phyloP scores from a whole-genome alignment of 2,113 vertebrate genomes.

The Cettia cetti region DNA sequence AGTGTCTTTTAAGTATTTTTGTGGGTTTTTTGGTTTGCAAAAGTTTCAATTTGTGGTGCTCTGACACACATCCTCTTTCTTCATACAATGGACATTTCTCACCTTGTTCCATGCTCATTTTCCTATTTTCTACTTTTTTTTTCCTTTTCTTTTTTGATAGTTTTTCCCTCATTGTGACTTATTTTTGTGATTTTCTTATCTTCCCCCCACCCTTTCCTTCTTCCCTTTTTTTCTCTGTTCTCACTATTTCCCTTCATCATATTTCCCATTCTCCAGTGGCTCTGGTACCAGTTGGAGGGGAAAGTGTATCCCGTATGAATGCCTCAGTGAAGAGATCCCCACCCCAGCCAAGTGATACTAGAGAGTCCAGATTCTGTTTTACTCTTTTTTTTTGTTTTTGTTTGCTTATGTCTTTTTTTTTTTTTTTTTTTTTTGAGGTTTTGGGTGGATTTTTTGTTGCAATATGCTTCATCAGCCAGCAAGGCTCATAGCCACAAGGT shows the following conservation, averaged over 20 bases:
- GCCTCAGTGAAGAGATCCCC: background rate
- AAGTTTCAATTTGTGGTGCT: background rate
- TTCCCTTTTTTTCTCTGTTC: background rate
- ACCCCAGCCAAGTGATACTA: background rate
- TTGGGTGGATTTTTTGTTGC: background rate
- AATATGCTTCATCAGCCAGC: background rate
- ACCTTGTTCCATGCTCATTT: background rate
- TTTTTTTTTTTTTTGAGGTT: background rate
- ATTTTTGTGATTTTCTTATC: background rate
- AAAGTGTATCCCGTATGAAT: rapidly evolving
- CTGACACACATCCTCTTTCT: background rate
- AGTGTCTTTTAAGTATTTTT: background rate
- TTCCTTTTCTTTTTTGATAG: background rate
- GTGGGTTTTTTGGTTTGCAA: background rate
- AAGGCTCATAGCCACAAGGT: background rate
- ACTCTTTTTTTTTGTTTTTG: background rate
- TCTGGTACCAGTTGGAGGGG: background rate
- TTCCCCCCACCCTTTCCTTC: background rate
- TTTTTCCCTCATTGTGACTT: background rate
- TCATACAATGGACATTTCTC: background rate
- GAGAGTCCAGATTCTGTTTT: background rate
- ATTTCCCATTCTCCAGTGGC: background rate
- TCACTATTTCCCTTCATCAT: background rate
- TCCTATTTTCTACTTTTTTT: background rate
- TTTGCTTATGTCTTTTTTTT: background rate